Evolutionary conservation across 2,888 invertebrate genomes (phyloP), one percentile per base, ranked within the genome.

Genomic region (Nysson spinosus): DNA sequence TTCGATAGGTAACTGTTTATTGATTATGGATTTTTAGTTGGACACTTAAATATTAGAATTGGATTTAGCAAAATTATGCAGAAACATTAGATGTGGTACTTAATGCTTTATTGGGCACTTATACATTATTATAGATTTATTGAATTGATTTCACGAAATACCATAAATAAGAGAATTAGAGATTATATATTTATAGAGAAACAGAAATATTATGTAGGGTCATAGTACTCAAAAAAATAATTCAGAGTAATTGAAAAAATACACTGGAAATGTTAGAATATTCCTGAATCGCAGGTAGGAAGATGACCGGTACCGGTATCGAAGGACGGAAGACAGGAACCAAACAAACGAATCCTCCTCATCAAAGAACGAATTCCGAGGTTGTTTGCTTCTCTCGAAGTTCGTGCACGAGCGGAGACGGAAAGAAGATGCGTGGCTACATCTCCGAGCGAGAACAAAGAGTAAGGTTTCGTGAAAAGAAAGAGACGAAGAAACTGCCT

Each of bases 311-410:
- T 28, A 42, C 7, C 30, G 14, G 34, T 24, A 61, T 51, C 37
- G 68, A 55, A 54, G 60, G 20, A 44, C 30, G 60, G 44, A 67
- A 60, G 52, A 51, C 49, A 56, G 66, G 70, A 66, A 69, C 74
- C 75, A 75, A 82, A 79, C 79, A 82, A 82, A 80, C 81, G 78
- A 78, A 77, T 68, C 70, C 70, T 71, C 75, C 74, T 82, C 82
- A 78, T 82, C 83, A 83, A 75, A 58, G 77, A 70, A 65, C 66
- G 76, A 78, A 79, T 79, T 77, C 61, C 74, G 69, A 67, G 75
- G 67, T 80, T 83, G 80, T 83, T 83, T 83, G 79, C 78, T 81
- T 72, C 67, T 67, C 60, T 22, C 56, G 71, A 77, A 60, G 54
- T 51, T 62, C 54, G 72, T 57, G 61, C 64, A 54, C 52, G 26